Evolutionary conservation across 2,888 invertebrate genomes (phyloP), one percentile per base, ranked within the genome.

Genomic region (Sesamia inferens): DNA sequence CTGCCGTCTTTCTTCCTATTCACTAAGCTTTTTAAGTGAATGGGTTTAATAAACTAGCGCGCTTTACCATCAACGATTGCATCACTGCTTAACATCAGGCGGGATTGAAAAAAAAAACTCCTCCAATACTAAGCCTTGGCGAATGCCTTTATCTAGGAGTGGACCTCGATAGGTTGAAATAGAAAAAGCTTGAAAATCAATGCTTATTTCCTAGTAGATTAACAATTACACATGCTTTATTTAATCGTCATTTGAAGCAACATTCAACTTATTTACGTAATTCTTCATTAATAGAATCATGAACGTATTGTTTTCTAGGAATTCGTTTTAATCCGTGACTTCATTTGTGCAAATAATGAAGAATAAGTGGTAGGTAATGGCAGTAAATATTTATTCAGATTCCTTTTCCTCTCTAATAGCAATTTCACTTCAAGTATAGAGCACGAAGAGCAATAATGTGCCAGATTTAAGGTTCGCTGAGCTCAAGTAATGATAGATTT

Each of bases 401-500:
- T 63, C 13, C 13, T 67, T 83, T 69, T 64, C 14, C 14, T 71
- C 48, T 47, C 31, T 31, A 5, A 16, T 47, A 67, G 55, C 57
- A 69, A 63, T 31, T 39, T 65, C 57, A 64, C 48, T 79, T 64
- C 10, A 47, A 55, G 42, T 47, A 13, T 10, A 44, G 58, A 72
- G 44, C 79, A 72, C 79, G 73, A 67, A 64, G 31, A 83, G 55
- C 55, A 64, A 69, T 73, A 79, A 64, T 51, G 59, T 64, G 22
- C 44, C 24, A 31, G 63, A 57, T 80, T 69, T 79, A 69, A 11
- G 63, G 80, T 59, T 83, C 79, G 69, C 51, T 73, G 63, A 67
- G 51, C 73, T 72, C 19, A 51, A 55, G 54, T 71, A 71, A 79
- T 82, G 68, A 82, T 68, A 58, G 65, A 82, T 71, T 68, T 61